Evolutionary conservation across 2,888 invertebrate species (phyloP).

Genomic region (Drosophila longiperda): DNA sequence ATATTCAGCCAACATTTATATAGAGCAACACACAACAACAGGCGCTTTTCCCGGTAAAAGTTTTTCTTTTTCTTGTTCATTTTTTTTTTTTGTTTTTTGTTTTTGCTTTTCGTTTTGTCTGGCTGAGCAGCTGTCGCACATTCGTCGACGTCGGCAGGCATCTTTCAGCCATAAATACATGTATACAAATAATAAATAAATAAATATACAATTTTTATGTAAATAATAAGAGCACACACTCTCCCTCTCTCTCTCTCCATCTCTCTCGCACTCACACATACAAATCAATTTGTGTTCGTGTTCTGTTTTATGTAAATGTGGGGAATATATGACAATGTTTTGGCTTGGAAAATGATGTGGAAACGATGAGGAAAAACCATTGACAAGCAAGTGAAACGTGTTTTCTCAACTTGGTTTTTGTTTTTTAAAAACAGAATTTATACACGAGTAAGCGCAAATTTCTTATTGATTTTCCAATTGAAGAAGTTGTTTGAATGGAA

Average conservation of each 20-base stretch:
- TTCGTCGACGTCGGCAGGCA: conserved; percentile 51
- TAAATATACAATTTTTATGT: conserved; percentile 70
- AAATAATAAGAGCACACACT: conserved; percentile 46
- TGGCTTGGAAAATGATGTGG: conserved; percentile 71
- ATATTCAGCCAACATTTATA: conserved; percentile 38
- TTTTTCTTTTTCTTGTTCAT: conserved; percentile 36
- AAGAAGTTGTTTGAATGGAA: not conserved
- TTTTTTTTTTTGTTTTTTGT: conserved; percentile 6
- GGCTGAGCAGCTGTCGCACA: conserved; percentile 72
- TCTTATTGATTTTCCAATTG: conserved; percentile 38
- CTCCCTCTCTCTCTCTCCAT: not conserved
- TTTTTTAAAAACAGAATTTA: conserved; percentile 33
- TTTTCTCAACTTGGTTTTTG: conserved; percentile 15
- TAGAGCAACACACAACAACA: conserved; percentile 39
- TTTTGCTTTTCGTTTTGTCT: conserved; percentile 53
- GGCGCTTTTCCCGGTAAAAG: conserved; percentile 55
- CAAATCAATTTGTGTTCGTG: conserved; percentile 21
- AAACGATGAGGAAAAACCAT: conserved; percentile 72
- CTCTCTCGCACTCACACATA: conserved; percentile 6
- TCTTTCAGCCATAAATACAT: conserved; percentile 59
- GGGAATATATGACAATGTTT: conserved; percentile 55
- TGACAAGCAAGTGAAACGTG: conserved; percentile 51
- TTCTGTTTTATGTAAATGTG: conserved; percentile 56
- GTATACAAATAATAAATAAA: conserved; percentile 70
- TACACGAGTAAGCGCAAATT: conserved; percentile 1